Evolutionary conservation across 1,140 invertebrate genomes (phyloP), one percentile per base, ranked within the genome.

Genomic region (Drosophila varians): DNA sequence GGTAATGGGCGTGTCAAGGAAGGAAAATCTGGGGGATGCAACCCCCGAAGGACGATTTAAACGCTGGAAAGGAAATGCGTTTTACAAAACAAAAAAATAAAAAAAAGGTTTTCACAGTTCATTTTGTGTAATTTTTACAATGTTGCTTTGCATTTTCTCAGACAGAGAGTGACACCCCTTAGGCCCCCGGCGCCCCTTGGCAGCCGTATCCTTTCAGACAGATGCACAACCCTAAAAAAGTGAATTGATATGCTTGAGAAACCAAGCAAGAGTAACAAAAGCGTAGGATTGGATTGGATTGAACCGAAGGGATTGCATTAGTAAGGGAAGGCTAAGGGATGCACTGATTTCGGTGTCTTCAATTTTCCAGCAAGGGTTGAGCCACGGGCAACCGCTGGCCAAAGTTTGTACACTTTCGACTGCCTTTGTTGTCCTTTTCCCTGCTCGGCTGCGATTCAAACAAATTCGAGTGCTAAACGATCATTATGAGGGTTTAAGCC

Each of bases 231-330:
- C 4, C 57, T 75, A 47, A 58, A 65, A 86, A 80, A 86, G 76
- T 57, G 77, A 86, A 86, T 86, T 86, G 80, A 86, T 86, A 86
- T 86, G 80, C 80, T 86, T 86, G 80, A 86, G 80, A 86, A 86
- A 86, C 80, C 80, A 68, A 55, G 80, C 62, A 76, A 84, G 76
- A 79, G 80, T 79, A 84, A 86, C 80, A 65, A 79, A 75, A 72
- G 72, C 61, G 68, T 31, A 46, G 78, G 60, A 86, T 75, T 86
- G 80, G 60, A 84, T 68, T 83, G 58, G 31, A 52, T 28, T 55
- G 49, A 26, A 14, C 8, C 65, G 12, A 52, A 34, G 43, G 43
- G 40, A 25, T 26, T 64, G 58, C 62, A 66, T 31, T 43, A 3
- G n/a, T 12, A n/a, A 21, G n/a, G n/a, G 36, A 12, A 36, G 38